phyloP scores from a whole-genome alignment of 2,888 invertebrate species.

The Congeria kusceri region DNA sequence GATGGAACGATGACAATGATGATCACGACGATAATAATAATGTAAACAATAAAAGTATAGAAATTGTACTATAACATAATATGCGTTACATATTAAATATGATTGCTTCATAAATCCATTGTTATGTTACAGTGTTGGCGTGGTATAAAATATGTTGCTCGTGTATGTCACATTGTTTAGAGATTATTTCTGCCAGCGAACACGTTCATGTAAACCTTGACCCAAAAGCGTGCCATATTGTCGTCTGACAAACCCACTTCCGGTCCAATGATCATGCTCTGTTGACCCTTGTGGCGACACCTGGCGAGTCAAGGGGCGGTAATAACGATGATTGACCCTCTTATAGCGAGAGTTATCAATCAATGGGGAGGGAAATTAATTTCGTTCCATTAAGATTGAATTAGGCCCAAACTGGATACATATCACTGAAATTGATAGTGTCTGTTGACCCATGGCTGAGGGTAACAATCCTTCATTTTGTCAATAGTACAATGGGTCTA shows the following conservation, averaged over 20 bases:
- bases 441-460: constrained; percentile 52
- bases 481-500: constrained; percentile 53
- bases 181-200: too few relatives aligned
- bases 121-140: too few relatives aligned
- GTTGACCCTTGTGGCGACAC: constrained; percentile 55
- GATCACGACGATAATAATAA: too few relatives aligned
- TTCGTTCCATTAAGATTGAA: constrained; percentile 70
- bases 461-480: constrained; percentile 59
- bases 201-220: too few relatives aligned
- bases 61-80: too few relatives aligned
- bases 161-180: too few relatives aligned
- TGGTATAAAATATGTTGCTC: too few relatives aligned
- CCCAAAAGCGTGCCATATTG: too few relatives aligned
- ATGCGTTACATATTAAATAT: too few relatives aligned
- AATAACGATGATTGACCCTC: constrained; percentile 63
- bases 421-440: constrained; percentile 63
- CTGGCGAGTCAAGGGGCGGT: constrained; percentile 65
- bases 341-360: constrained; percentile 62
- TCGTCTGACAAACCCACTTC: constrained; percentile 6
- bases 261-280: constrained; percentile 46
- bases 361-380: constrained; percentile 64
- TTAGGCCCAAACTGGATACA: constrained; percentile 67
- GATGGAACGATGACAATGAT: too few relatives aligned
- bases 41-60: too few relatives aligned
- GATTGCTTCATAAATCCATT: too few relatives aligned